Evolutionary conservation across 2,888 invertebrate species (phyloP).

Genomic region (Limenitis camilla): DNA sequence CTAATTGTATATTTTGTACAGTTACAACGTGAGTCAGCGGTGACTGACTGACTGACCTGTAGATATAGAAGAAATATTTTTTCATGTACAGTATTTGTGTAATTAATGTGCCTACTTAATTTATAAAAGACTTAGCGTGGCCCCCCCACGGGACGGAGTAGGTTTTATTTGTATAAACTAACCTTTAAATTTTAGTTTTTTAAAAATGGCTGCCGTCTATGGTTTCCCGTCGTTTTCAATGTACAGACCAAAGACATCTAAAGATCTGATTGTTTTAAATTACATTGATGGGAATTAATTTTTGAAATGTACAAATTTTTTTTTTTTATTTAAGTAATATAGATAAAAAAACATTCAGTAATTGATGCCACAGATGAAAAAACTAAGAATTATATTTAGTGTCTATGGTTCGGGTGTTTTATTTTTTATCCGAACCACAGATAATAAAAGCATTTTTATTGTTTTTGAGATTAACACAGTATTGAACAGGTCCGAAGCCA

Average conservation of each 20-base stretch:
- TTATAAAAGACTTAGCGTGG: constrained; percentile 27
- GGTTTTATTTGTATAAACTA: constrained; percentile 21
- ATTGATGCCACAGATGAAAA: not conserved
- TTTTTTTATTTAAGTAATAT: not conserved
- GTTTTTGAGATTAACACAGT: constrained; percentile 50
- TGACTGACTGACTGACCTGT: constrained; percentile 40
- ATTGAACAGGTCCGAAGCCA: constrained; percentile 55
- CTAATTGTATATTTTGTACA: constrained; percentile 42
- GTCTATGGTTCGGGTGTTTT: no score
- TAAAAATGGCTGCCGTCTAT: constrained; percentile 13
- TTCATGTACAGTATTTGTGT: constrained; percentile 48
- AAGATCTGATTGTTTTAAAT: not conserved
- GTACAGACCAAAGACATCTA: constrained; percentile 41
- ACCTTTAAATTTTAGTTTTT: constrained; percentile 14
- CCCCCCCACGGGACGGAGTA: constrained; percentile 14
- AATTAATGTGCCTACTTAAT: constrained; percentile 32
- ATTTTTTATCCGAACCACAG: no score
- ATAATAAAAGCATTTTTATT: constrained; percentile 8
- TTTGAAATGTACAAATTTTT: not conserved
- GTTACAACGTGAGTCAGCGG: constrained; percentile 23
- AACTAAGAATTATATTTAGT: no score
- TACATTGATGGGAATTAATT: not conserved
- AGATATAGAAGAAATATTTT: constrained; percentile 38
- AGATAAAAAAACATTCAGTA: not conserved
- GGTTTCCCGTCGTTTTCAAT: constrained; percentile 20